These are phyloP conservation scores for Vicugna pacos DNA, from an alignment of 2,113 vertebrate genomes.

Conservation along the genomic window DNA sequence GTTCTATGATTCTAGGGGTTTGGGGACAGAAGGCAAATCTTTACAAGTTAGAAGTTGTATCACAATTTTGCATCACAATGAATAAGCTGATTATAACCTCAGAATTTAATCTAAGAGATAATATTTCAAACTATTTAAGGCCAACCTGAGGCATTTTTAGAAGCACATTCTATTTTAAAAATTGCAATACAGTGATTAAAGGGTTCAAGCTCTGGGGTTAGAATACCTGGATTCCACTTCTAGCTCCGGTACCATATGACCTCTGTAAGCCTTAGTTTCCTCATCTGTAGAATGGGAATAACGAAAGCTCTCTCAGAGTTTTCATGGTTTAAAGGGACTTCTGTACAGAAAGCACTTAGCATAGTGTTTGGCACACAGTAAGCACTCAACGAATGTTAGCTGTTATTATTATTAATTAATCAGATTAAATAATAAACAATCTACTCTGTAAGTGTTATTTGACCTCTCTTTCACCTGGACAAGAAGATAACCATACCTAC, in stretches of 20 bases:
- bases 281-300: not conserved
- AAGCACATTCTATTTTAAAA: not conserved
- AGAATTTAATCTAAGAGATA: not conserved
- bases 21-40: not conserved
- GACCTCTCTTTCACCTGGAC: not conserved
- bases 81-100: not conserved
- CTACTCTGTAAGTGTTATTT: not conserved
- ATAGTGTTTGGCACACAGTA: not conserved
- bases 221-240: not conserved
- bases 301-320: not conserved
- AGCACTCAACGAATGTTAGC: not conserved
- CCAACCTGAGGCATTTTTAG: not conserved
- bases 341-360: not conserved
- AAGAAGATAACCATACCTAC: not conserved
- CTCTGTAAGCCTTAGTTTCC: conserved; percentile 2
- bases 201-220: not conserved
- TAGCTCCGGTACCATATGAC: not conserved
- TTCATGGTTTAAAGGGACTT: not conserved
- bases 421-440: not conserved
- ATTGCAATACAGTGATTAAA: not conserved
- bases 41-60: not conserved
- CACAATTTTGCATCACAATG: not conserved
- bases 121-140: not conserved
- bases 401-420: conserved; percentile 28
- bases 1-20: not conserved